A percentile compares a stretch with the other conserved stretches of the same genome.
Conservation (phyloP, 2,888 invertebrate genomes). For the Metalampra italica region DNA sequence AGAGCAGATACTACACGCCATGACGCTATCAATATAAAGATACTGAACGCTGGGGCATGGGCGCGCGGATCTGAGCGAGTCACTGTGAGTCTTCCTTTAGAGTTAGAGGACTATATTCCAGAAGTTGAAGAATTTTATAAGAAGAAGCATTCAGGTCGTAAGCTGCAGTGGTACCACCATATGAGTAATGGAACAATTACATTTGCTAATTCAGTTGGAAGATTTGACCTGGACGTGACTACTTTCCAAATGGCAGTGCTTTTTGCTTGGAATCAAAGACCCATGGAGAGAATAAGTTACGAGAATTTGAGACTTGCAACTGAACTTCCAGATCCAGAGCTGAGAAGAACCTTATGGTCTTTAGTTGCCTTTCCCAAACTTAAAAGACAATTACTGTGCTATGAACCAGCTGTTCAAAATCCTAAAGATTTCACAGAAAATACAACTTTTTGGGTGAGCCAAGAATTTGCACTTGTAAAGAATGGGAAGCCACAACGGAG, state of each 20-base stretch:
- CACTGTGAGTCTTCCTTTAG: constrained; percentile 96
- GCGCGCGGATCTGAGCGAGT: constrained; percentile 96
- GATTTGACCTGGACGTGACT: constrained; percentile 98
- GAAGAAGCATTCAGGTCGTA: constrained; percentile 97
- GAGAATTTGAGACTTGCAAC: constrained; percentile 98
- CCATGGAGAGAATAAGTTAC: constrained; percentile 94
- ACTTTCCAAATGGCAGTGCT: constrained; percentile 99
- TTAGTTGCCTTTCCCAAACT: constrained; percentile 97
- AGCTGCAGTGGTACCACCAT: constrained; percentile 99
- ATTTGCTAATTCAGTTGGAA: constrained; percentile 93
- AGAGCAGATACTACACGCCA: constrained; percentile 87
- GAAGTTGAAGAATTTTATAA: constrained; percentile 99
- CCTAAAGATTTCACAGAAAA: constrained; percentile 97
- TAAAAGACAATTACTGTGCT: constrained; percentile 92
- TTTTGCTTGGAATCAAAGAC: constrained; percentile 99
- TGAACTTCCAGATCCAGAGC: constrained; percentile 96
- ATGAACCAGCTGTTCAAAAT: constrained; percentile 88
- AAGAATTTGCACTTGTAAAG: constrained; percentile 96
- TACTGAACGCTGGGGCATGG: constrained; percentile 99
- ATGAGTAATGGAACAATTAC: constrained; percentile 99
- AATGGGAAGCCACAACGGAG: constrained; percentile 96
- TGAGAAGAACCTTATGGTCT: constrained; percentile 97
- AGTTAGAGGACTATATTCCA: constrained; percentile 99
- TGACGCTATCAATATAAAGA: constrained; percentile 98
- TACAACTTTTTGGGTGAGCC: constrained; percentile 97